Evolutionary conservation across 2,113 vertebrate species (phyloP).

Genomic region (Cyanoliseus patagonus): DNA sequence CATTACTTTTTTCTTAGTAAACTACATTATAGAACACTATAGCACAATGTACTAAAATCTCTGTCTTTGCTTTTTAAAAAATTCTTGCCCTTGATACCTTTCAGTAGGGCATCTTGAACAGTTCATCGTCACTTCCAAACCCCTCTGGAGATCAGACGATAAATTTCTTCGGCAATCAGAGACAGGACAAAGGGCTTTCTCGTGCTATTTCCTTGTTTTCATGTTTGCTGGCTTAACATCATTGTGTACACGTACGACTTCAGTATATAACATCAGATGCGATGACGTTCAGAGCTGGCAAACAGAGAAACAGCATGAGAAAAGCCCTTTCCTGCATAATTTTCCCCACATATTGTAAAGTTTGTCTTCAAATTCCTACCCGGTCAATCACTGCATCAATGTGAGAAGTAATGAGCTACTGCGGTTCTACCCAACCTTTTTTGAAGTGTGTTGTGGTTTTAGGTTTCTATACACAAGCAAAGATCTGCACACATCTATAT

Average conservation of each 20-base stretch:
- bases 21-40: constrained; percentile 60
- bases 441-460: background rate
- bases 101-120: constrained; percentile 70
- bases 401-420: background rate
- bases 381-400: background rate
- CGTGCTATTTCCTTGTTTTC: constrained; percentile 76
- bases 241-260: constrained; percentile 68
- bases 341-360: constrained; percentile 28
- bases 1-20: constrained; percentile 56
- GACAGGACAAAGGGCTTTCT: constrained; percentile 73
- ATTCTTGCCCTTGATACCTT: constrained; percentile 71
- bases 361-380: background rate
- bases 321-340: constrained; percentile 63
- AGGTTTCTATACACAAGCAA: background rate
- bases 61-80: constrained; percentile 52
- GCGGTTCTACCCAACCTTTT: background rate
- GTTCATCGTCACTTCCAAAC: constrained; percentile 73
- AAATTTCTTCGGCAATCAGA: constrained; percentile 70
- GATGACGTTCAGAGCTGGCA: constrained; percentile 73
- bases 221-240: constrained; percentile 74
- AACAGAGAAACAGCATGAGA: constrained; percentile 76
- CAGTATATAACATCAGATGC: constrained; percentile 70
- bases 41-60: constrained; percentile 59
- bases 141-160: constrained; percentile 63
- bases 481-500: background rate